Evolutionary conservation across 1,140 invertebrate species (phyloP), one percentile per base, ranked within the genome.

Genomic region (Atta colombica): DNA sequence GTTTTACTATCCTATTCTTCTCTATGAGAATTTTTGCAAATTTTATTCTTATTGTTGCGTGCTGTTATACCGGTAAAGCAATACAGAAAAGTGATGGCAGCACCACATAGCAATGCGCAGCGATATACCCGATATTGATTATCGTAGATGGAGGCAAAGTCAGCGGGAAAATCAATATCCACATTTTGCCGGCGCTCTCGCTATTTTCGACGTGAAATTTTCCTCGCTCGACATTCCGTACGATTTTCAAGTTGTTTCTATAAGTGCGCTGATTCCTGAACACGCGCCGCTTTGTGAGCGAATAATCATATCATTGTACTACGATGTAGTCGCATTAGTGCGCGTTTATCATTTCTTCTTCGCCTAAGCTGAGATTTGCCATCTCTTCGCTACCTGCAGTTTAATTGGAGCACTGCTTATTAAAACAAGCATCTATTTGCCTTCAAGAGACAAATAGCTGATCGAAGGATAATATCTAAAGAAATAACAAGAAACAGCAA

Each of bases 161-260:
- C 94, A 91, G 93, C 90, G 91, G 88, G 82, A 93, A 90, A 94
- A 95, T 95, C 95, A 94, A 95, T 95, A 94, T 93, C 21, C 58
- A 80, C 82, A 72, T 85, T 89, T 72, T 87, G 68, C 91, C 91
- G 91, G 90, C 74, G 87, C 55, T 55, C 72, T 92, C 88, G 89
- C 88, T 91, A 91, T 92, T 91, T 93, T 86, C 87, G 69, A 86
- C 60, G 69, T 84, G 68, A 91, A 90, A 86, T 87, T 92, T 88
- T 88, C 66, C 45, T 58, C 45, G 60, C n/a, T 39, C 89, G 58
- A 75, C 10, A 25, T 16, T 63, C 5, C 60, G 16, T 49, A 65
- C 60, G 21, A 68, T 55, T 55, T 61, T 18, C n/a, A 74, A 78
- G 68, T 55, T 35, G n/a, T 77, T 61, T 63, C 12, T 60, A 68